Evolutionary conservation across 2,113 vertebrate species (phyloP).

Genomic region (Plecturocebus donacophilus): DNA sequence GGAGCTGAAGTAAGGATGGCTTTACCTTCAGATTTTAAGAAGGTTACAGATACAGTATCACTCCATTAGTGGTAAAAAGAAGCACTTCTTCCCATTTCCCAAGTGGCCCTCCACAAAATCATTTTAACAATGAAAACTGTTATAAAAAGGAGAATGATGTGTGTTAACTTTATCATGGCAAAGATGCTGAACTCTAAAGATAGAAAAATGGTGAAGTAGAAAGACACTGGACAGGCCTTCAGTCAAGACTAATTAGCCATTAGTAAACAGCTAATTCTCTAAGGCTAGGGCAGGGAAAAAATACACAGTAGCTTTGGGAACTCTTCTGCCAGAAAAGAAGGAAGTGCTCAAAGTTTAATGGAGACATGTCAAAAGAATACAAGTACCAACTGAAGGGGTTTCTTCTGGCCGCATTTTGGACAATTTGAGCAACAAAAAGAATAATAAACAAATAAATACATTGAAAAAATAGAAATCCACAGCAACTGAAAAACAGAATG

Average conservation of each 20-base stretch:
- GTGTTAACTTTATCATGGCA: background rate
- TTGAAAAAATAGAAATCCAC: background rate
- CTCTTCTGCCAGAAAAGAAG: background rate
- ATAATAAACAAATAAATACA: background rate
- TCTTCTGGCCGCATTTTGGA: background rate
- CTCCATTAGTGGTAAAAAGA: background rate
- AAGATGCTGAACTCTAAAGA: constrained; percentile 1
- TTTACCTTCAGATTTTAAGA: constrained; percentile 12
- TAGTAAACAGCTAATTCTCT: constrained; percentile 24
- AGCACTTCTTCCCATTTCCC: background rate
- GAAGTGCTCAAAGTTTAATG: background rate
- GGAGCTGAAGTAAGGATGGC: background rate
- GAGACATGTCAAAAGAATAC: background rate
- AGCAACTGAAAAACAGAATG: background rate
- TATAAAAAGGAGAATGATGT: background rate
- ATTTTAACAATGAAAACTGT: constrained; percentile 46
- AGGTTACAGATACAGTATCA: background rate
- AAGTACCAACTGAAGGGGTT: background rate
- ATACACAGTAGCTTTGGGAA: background rate
- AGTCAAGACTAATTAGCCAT: background rate
- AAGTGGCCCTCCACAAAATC: background rate
- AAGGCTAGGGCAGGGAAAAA: background rate
- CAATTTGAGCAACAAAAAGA: constrained; percentile 20
- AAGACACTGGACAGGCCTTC: background rate
- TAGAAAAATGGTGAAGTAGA: background rate